Evolutionary conservation across 2,113 vertebrate genomes (phyloP), one percentile per base, ranked within the genome.

Genomic region (Acrocephalus kingi): DNA sequence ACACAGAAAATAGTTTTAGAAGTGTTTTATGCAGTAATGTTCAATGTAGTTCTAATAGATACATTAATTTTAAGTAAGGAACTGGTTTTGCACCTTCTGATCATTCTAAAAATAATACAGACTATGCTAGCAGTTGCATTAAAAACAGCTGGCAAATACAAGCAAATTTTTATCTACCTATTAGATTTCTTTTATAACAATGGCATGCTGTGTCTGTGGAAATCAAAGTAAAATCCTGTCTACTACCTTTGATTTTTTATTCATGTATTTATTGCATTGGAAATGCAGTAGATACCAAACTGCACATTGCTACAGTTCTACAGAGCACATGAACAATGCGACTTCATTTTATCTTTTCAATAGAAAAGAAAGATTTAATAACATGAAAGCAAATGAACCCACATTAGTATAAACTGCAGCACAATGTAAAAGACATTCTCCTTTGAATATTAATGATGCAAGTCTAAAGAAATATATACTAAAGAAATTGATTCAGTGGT

Each of bases 401-500:
- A 35, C 83, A 85, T 96, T 95, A 87, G 81, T 95, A 89, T 83
- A 94, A 96, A 91, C 73, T 88, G 72, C 79, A 94, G 92, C 64
- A 93, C 68, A 90, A 86, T 55, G 61, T 85, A 94, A 95, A 95
- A 95, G 76, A 90, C 64, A 81, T 89, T 93, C 22, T 19, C 31
- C 24, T 92, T 93, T 88, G 87, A 96, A 96, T 94, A 95, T 94
- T 90, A 93, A 96, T 81, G 82, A 87, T 86, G 90, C 78, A 94
- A 89, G 39, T 80, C 94, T 93, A 94, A 94, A 93, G 87, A 95
- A 95, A 94, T 76, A 91, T 74, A 86, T 83, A 88, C 85, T 85
- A 77, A 83, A 94, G 77, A 88, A 94, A 94, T 74, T 80, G 94
- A 91, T 96, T 96, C 90, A 95, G 68, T 88, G 93, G 93, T 91